Base-by-base conservation (phyloP, 2,888 invertebrate genomes). In the Pyrgus malvae region DNA sequence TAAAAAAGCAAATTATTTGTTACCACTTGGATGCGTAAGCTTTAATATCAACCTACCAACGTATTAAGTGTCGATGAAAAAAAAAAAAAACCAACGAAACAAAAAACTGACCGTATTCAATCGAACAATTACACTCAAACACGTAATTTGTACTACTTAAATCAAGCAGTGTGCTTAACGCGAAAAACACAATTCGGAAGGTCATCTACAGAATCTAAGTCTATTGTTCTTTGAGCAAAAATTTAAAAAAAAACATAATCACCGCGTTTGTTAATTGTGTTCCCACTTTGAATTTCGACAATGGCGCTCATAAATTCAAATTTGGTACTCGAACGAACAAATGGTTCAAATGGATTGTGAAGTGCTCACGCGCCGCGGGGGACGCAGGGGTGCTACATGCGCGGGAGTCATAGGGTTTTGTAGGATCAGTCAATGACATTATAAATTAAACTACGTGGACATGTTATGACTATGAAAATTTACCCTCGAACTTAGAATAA, bases 281-380 rank as follows among this genome's bases (percentile, higher is more conserved):
- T 49, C 59, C 62, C 62, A 59, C 55, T 50, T 60, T 58, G 53
- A 49, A 56, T 48, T 58, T 48, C 19, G 49, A 57, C 59, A 61
- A 63, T 60, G 48, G 57, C 56, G 51, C 64, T 58, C 58, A 48
- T 57, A 76, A 76, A 74, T 72, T 74, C 69, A 69, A 80, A 80
- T 78, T 80, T 68, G 55, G 60, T 55, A 62, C 65, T 67, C 60
- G 72, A 74, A 69, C 68, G 73, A 81, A 83, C 45, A 78, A 69
- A 70, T 66, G 65, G 78, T 76, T 84, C 81, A 83, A 78, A 66
- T 72, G 69, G 72, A 69, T 3, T 21, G 21, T 33, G 50, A 40
- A 60, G 63, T 58, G 60, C 58, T 51, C 59, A 44, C 53, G 59
- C 62, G 53, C 56, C 23, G 33, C 48, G 56, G 63, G 62, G 60